Conservation (phyloP, 2,888 invertebrate species). For the Epistrophella euchroma region DNA sequence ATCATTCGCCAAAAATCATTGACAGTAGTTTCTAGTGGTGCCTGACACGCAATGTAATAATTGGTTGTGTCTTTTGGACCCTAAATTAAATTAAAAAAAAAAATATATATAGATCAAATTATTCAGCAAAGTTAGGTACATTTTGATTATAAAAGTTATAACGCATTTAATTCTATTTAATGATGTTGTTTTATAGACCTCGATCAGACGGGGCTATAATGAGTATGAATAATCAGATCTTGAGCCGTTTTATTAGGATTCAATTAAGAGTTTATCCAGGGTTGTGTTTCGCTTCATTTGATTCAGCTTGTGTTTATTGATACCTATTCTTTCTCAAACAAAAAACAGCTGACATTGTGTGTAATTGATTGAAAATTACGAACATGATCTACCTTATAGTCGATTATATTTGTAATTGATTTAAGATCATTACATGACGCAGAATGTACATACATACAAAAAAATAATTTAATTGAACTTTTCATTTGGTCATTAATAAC, state of each 20-base stretch:
- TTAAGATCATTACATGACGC: background rate
- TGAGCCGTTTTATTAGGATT: background rate
- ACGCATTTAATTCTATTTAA: background rate
- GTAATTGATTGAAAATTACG: background rate
- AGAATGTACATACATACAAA: background rate
- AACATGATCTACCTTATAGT: background rate
- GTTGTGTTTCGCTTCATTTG: conserved; percentile 3
- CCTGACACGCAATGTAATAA: conserved; percentile 96
- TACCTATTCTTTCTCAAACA: background rate
- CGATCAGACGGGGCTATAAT: background rate
- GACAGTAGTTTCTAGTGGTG: conserved; percentile 93
- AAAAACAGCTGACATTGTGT: background rate
- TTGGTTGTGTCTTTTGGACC: conserved; percentile 93
- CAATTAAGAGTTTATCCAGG: background rate
- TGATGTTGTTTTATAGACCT: background rate
- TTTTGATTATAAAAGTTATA: background rate
- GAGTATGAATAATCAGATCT: conserved; percentile 15
- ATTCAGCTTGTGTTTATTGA: background rate
- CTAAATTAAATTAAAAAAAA: conserved; percentile 83
- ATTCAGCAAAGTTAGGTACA: background rate
- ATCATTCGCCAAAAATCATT: conserved; percentile 98
- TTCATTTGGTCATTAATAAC: background rate
- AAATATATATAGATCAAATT: background rate
- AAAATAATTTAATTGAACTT: background rate
- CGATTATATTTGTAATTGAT: background rate